Evolutionary conservation across 2,888 invertebrate species (phyloP).

Genomic region (Clivina fossor): DNA sequence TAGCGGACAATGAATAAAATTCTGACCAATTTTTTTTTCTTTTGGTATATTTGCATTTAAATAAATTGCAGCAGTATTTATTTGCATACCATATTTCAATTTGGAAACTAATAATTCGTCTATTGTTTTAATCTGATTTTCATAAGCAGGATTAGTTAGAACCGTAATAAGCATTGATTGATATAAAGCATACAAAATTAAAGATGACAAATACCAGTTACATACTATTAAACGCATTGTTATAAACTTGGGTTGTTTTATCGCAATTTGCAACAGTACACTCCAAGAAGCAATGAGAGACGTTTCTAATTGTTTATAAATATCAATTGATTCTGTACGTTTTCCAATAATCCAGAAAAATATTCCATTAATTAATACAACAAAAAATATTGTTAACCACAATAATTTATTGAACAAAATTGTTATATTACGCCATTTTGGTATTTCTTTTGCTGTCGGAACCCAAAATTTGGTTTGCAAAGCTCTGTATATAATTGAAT

Average conservation of each 20-base stretch:
- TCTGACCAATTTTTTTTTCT: slow-evolving; percentile 3
- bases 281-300: slow-evolving; percentile 14
- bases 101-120: slow-evolving; percentile 55
- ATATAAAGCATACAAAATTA: slow-evolving; percentile 58
- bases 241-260: slow-evolving; percentile 54
- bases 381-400: slow-evolving; percentile 53
- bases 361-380: slow-evolving; percentile 43
- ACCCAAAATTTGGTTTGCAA: slow-evolving; percentile 61
- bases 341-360: slow-evolving; percentile 3
- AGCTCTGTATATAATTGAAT: slow-evolving; percentile 56
- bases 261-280: slow-evolving; percentile 55
- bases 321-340: background rate
- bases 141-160: slow-evolving; percentile 56
- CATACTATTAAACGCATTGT: slow-evolving; percentile 58
- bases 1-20: background rate
- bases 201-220: slow-evolving; percentile 56
- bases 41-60: slow-evolving; percentile 5
- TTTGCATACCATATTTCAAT: slow-evolving; percentile 54
- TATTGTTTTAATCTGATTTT: slow-evolving; percentile 58
- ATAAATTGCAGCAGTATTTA: slow-evolving; percentile 30
- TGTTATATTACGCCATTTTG: slow-evolving; percentile 57
- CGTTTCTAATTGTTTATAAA: background rate
- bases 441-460: slow-evolving; percentile 54
- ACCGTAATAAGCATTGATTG: slow-evolving; percentile 61
- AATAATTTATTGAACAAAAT: slow-evolving; percentile 54